Evolutionary conservation across 2,113 vertebrate genomes (phyloP), one percentile per base, ranked within the genome.

Genomic region (Actinemys pallida): DNA sequence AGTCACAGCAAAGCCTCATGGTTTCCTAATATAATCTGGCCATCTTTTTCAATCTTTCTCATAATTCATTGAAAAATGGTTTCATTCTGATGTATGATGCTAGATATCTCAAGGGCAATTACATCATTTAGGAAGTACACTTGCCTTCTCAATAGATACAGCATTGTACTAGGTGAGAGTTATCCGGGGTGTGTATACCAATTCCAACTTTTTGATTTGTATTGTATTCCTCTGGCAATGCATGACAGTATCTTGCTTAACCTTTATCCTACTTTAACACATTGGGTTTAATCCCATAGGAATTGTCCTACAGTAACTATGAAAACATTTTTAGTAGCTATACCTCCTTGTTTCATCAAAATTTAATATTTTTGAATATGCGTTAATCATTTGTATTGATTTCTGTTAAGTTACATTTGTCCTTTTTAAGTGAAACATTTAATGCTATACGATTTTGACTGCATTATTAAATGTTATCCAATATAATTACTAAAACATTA

Each of bases 331-430:
- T 39, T 2, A 7, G 13, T 82, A 75, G 4, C 2, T 1, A 75
- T 16, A 80, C n/a, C 35, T 29, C 65, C 5, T 39, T 22, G 19
- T 22, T 72, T n/a, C 8, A 19, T 72, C 9, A 39, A 72, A 22
- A 6, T 16, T 1, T 11, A 5, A 59, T 75, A 4, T 8, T 6
- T 31, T 39, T 11, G 10, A 14, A 53, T 1, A 1, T 35, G 3
- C 65, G 22, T 50, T 50, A 31, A 5, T 31, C 42, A 1, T 29
- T 42, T 19, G 19, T 72, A 72, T 72, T 39, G 65, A 25, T 59
- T 45, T 83, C 14, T 47, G 20, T 42, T 82, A n/a, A 62, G 20
- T 45, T 35, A 29, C 20, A n/a, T 22, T 76, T 57, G 53, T 13
- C 65, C 8, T n/a, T 1, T 39, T n/a, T 19, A 35, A 80, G 16